A percentile compares a stretch with the other conserved stretches of the same genome.
Conservation (phyloP, 2,888 invertebrate genomes). For the Pocota personata region DNA sequence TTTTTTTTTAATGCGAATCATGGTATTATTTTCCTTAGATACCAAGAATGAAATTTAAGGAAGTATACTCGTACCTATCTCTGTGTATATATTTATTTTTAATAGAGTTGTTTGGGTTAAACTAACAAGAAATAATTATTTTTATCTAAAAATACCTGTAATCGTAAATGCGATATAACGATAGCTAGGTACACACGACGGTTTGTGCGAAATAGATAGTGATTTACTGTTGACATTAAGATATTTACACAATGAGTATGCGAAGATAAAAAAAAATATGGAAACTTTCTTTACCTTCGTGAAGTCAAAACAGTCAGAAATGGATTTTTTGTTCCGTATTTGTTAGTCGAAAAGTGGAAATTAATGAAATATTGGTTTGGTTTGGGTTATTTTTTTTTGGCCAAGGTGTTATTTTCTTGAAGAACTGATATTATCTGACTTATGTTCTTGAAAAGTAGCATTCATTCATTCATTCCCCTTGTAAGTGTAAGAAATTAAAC, state of each 20-base stretch:
- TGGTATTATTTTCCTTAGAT: not conserved
- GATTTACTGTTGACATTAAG: not conserved
- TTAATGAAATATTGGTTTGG: too few relatives aligned
- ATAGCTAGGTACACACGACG: not conserved
- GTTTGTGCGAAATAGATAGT: constrained; percentile 1
- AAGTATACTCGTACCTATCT: not conserved
- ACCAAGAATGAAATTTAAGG: not conserved
- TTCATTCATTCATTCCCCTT: too few relatives aligned
- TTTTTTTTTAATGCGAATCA: not conserved
- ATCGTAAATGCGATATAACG: not conserved
- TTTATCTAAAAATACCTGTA: constrained; percentile 20
- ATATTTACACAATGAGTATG: not conserved
- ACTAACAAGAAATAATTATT: not conserved
- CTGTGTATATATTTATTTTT: not conserved
- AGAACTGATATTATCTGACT: too few relatives aligned
- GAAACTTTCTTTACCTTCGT: not conserved
- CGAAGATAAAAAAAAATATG: not conserved
- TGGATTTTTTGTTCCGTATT: too few relatives aligned
- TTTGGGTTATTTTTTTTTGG: too few relatives aligned
- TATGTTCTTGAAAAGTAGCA: too few relatives aligned
- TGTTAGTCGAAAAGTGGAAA: too few relatives aligned
- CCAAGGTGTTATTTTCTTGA: too few relatives aligned
- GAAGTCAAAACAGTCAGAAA: too few relatives aligned
- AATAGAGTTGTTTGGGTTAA: not conserved
- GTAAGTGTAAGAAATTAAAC: too few relatives aligned